Conservation (phyloP, 2,888 invertebrate species). For the Iselma pallidipennis region DNA sequence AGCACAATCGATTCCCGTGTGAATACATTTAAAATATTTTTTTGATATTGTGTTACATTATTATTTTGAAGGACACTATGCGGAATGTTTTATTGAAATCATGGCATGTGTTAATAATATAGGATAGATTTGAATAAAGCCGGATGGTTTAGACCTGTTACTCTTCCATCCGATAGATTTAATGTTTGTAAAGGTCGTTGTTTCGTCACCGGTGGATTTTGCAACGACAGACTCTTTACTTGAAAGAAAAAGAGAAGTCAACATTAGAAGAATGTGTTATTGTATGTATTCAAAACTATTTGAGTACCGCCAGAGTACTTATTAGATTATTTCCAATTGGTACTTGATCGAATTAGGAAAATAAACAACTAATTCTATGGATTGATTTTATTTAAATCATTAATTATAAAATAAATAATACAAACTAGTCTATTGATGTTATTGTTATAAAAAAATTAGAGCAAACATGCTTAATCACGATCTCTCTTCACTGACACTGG, state of each 20-base stretch:
- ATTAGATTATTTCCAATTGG: too few relatives aligned
- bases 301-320: too few relatives aligned
- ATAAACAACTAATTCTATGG: too few relatives aligned
- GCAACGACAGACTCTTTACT: not conserved
- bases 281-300: too few relatives aligned
- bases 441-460: not conserved
- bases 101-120: not conserved
- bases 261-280: too few relatives aligned
- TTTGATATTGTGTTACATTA: conserved; percentile 14
- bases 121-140: not conserved
- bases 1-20: conserved; percentile 2
- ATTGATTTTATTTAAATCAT: not conserved
- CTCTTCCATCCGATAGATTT: not conserved
- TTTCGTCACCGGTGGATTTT: not conserved
- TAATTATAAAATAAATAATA: not conserved
- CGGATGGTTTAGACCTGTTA: conserved; percentile 1
- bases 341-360: too few relatives aligned
- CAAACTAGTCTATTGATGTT: not conserved
- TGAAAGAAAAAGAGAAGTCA: not conserved
- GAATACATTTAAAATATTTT: not conserved
- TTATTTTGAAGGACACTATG: conserved; percentile 31
- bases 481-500: not conserved
- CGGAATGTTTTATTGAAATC: conserved; percentile 22
- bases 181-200: not conserved
- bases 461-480: not conserved